A percentile compares a stretch with the other conserved stretches of the same genome.
Evolutionary conservation across 2,888 invertebrate genomes (phyloP).

Genomic region (Allygus modestus): DNA sequence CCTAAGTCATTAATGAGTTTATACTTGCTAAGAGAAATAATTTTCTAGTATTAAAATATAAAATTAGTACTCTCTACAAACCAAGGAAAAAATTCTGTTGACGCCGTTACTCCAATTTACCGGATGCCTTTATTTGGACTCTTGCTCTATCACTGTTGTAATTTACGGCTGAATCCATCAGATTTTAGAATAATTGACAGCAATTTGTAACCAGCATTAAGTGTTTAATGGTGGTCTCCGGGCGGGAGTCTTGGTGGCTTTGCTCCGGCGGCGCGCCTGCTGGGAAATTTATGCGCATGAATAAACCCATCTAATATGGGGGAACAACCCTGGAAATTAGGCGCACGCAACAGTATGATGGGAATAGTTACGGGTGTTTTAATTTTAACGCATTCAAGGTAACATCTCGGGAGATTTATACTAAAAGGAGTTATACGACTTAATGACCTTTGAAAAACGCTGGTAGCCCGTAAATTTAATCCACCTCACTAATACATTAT

Average conservation of each 20-base stretch:
- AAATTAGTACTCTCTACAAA: conserved; percentile 2
- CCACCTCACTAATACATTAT: too few relatives aligned
- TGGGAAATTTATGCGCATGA: conserved; percentile 24
- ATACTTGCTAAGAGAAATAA: too few relatives aligned
- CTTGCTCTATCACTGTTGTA: conserved; percentile 38
- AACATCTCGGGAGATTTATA: too few relatives aligned
- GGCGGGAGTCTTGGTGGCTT: neutral
- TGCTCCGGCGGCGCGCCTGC: neutral
- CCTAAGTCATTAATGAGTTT: too few relatives aligned
- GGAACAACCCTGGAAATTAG: neutral
- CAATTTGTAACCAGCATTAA: conserved; percentile 36
- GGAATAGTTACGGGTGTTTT: neutral
- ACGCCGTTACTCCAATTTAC: conserved; percentile 41
- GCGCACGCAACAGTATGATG: conserved; percentile 3
- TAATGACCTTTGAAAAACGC: too few relatives aligned
- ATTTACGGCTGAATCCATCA: conserved; percentile 34
- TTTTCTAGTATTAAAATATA: too few relatives aligned
- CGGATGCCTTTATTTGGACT: conserved; percentile 22
- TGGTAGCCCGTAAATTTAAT: too few relatives aligned
- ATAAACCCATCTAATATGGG: conserved; percentile 27
- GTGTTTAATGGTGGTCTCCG: conserved; percentile 14
- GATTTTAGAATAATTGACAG: conserved; percentile 37
- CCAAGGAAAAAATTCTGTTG: neutral
- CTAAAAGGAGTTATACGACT: too few relatives aligned
- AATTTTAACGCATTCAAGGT: neutral